These are phyloP conservation scores for Platypus cylindrus DNA, from an alignment of 2,888 invertebrate species.

Conservation along the genomic window DNA sequence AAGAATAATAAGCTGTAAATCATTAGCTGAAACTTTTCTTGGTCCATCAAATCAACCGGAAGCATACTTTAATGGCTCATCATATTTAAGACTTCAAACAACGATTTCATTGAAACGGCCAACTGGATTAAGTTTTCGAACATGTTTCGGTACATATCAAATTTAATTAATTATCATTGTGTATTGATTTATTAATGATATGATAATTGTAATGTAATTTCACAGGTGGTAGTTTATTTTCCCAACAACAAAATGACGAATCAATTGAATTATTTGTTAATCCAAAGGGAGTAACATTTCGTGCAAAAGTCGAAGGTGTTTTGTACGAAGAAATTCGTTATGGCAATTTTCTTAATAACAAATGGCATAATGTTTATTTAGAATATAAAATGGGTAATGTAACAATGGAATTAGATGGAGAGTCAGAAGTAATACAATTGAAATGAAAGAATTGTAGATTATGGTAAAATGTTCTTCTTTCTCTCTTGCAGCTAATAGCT, in stretches of 20 bases:
- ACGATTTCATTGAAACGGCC: slow-evolving; percentile 68
- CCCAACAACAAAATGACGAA: slow-evolving; percentile 50
- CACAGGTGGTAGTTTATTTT: slow-evolving; percentile 56
- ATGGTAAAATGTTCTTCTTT: slow-evolving; percentile 2
- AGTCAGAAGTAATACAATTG: slow-evolving; percentile 37
- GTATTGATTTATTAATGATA: neutral
- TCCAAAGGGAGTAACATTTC: slow-evolving; percentile 38
- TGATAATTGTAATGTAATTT: slow-evolving; percentile 1
- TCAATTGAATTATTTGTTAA: slow-evolving; percentile 30
- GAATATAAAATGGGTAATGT: slow-evolving; percentile 48
- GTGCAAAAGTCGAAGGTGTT: slow-evolving; percentile 35
- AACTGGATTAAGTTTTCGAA: slow-evolving; percentile 70
- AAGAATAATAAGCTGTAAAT: no score
- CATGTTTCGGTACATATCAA: slow-evolving; percentile 48
- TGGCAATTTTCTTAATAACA: slow-evolving; percentile 63
- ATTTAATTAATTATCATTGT: no score
- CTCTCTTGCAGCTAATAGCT: slow-evolving; percentile 48
- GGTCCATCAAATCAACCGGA: slow-evolving; percentile 56
- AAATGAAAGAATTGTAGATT: neutral
- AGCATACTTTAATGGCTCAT: slow-evolving; percentile 73
- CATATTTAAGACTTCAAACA: slow-evolving; percentile 57
- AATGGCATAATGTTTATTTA: slow-evolving; percentile 65
- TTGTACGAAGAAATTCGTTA: slow-evolving; percentile 49
- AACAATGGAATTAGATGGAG: slow-evolving; percentile 40
- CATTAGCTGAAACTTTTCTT: slow-evolving; percentile 15